Evolutionary conservation across 1,140 invertebrate species (phyloP), one percentile per base, ranked within the genome.

Genomic region (Diploscapter pachys): DNA sequence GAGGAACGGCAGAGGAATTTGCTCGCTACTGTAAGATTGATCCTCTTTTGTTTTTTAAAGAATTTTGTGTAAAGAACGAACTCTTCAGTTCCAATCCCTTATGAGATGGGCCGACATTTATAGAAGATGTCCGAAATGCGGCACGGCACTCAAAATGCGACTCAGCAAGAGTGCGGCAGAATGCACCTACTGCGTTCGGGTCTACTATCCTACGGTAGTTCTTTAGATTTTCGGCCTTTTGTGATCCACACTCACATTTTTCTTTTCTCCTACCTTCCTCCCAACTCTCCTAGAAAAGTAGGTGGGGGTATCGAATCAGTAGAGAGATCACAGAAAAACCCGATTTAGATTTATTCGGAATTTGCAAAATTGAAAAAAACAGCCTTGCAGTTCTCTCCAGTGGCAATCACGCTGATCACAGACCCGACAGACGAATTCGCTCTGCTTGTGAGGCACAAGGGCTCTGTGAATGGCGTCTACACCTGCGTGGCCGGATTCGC

Each of bases 401-500:
- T 89, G 9, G 88, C 89, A 4, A 90, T 90, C 63, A 87, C 88
- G 75, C 78, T 89, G 5, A 87, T 90, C 63, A 81, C 86, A 3
- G 87, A 89, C 77, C 78, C 83, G 69, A 80, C 83, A 67, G 81
- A 87, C 11, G 86, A 86, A 64, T 85, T 86, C 72, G 86, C 87
- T 70, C 81, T 90, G 9, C 81, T 90, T 4, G 89, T 89, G 4
- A 79, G 89, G 61, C 87, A 88, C 78, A 86, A 86, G 54, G 81
- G 84, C 51, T 87, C 88, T 80, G 88, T 88, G 9, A 81, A 83
- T 5, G 87, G 88, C 64, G 89, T 90, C 87, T 90, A 84, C 78
- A 89, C 89, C 3, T 89, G 88, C 80, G 85, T 90, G 63, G 89
- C 90, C 53, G 90, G 90, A 13, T 90, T 89, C 76, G 87, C 89